A percentile compares a stretch with the other conserved stretches of the same genome.
Evolutionary conservation across 2,888 invertebrate genomes (phyloP).

Genomic region (Dicroscelio sp.): DNA sequence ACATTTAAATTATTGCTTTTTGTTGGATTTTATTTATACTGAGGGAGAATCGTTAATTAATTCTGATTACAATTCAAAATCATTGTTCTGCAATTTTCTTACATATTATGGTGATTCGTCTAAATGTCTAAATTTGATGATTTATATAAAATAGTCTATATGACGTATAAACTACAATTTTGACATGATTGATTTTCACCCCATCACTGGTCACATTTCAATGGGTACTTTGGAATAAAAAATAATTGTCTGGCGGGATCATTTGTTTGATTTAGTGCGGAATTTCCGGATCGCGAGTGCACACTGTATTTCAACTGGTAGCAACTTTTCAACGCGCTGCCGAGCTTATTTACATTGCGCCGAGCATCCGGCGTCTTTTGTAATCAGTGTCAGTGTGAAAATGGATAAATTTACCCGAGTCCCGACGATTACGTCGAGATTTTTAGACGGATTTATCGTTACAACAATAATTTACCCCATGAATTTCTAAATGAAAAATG

Average conservation of each 20-base stretch:
- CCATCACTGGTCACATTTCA: no score
- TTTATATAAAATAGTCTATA: no score
- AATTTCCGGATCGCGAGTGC: conserved; percentile 44
- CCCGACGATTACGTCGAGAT: conserved; percentile 53
- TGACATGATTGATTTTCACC: no score
- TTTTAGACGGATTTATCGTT: conserved; percentile 67
- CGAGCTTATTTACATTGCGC: conserved; percentile 68
- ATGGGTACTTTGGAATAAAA: conserved; percentile 16
- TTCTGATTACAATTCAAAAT: no score
- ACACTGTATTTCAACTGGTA: conserved; percentile 53
- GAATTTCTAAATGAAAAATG: conserved; percentile 18
- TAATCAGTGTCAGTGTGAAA: conserved; percentile 64
- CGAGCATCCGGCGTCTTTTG: conserved; percentile 64
- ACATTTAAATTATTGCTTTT: no score
- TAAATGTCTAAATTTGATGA: no score
- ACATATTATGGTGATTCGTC: no score
- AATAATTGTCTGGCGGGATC: conserved; percentile 51
- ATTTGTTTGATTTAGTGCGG: conserved; percentile 49
- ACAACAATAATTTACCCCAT: conserved; percentile 60
- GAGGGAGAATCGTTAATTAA: no score
- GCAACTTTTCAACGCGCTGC: conserved; percentile 57
- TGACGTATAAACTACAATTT: no score
- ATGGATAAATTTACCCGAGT: conserved; percentile 59
- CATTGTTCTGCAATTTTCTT: no score
- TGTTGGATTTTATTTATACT: no score